phyloP scores from a whole-genome alignment of 2,888 invertebrate species.

The Watsonalla binaria region DNA sequence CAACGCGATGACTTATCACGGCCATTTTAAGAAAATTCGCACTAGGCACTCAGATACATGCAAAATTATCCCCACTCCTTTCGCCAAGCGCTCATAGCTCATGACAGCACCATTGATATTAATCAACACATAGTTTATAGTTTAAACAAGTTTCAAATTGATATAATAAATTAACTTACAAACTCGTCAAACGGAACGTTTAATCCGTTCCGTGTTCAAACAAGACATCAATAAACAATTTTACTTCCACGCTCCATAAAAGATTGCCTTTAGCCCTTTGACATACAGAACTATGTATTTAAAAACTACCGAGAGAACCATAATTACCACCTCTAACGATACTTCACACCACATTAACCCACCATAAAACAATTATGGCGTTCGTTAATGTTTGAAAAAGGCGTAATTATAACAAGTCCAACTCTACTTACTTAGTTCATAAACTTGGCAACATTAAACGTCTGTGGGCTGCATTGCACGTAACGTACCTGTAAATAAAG shows the following conservation, averaged over 20 bases:
- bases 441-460: not conserved
- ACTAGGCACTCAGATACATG: too few species aligned
- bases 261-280: not conserved
- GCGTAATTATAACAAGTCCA: not conserved
- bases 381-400: constrained; percentile 4
- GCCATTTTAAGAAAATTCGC: too few species aligned
- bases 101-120: too few species aligned
- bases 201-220: not conserved
- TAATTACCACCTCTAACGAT: constrained; percentile 3
- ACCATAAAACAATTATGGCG: constrained; percentile 3
- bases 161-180: too few species aligned
- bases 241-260: not conserved
- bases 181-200: too few species aligned
- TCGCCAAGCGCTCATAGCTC: too few species aligned
- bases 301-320: constrained; percentile 1
- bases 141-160: too few species aligned
- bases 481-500: constrained; percentile 1
- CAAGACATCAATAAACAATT: not conserved
- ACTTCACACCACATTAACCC: constrained; percentile 6
- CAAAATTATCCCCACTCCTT: too few species aligned
- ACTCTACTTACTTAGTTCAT: not conserved
- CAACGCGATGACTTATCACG: too few species aligned
- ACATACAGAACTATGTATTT: not conserved
- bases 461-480: not conserved
- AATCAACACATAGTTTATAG: too few species aligned